A percentile compares a stretch with the other conserved stretches of the same genome.
phyloP scores from a whole-genome alignment of 1,140 invertebrate genomes.

The Centruroides sculpturatus region DNA sequence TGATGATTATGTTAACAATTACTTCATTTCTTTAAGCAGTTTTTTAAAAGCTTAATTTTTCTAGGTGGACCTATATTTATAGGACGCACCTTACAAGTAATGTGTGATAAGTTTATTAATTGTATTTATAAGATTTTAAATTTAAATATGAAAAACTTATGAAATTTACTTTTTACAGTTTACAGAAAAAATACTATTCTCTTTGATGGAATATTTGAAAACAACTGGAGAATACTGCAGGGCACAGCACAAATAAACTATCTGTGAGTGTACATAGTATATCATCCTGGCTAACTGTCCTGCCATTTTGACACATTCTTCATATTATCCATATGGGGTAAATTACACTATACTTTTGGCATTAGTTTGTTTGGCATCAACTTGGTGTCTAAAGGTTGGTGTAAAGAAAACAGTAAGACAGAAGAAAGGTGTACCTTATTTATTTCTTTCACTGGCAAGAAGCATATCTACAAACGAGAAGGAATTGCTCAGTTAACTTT shows the following conservation, averaged over 20 bases:
- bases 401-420: too few species aligned
- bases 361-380: constrained; percentile 5
- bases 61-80: too few species aligned
- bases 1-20: too few species aligned
- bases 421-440: background rate
- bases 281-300: background rate
- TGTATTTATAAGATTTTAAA: too few species aligned
- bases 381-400: constrained; percentile 3
- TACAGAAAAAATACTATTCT: constrained; percentile 9
- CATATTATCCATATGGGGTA: constrained; percentile 14
- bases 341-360: constrained; percentile 7
- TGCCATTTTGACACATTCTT: constrained; percentile 2
- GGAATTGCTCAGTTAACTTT: background rate
- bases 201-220: constrained; percentile 29
- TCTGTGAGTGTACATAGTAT: constrained; percentile 14
- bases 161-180: background rate
- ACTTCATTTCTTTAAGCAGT: too few species aligned
- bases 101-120: too few species aligned
- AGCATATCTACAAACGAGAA: background rate
- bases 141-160: too few species aligned
- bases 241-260: constrained; percentile 82
- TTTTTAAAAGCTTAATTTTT: too few species aligned
- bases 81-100: too few species aligned
- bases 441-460: background rate
- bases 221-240: constrained; percentile 91